These are phyloP conservation scores for Pammene aurita DNA, from an alignment of 2,888 invertebrate genomes.

Conservation along the genomic window DNA sequence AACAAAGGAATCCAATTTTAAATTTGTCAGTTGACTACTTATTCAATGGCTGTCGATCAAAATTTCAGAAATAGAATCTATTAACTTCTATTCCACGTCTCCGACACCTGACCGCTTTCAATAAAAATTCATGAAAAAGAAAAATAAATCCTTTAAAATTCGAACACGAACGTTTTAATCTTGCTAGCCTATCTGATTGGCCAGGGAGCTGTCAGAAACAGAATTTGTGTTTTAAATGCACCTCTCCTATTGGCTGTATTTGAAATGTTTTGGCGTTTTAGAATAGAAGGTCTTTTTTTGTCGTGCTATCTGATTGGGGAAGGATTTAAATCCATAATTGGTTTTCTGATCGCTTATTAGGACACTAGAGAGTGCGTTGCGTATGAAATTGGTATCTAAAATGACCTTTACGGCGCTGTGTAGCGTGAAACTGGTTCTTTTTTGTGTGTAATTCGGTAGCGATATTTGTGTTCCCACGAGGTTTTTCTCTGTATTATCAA, in stretches of 20 bases:
- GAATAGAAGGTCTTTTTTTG: slow-evolving; percentile 55
- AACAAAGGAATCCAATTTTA: slow-evolving; percentile 10
- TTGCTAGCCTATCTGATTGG: slow-evolving; percentile 76
- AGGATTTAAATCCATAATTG: slow-evolving; percentile 61
- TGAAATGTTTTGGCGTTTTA: slow-evolving; percentile 58
- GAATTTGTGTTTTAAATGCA: slow-evolving; percentile 74
- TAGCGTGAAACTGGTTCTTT: slow-evolving; percentile 44
- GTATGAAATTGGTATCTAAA: slow-evolving; percentile 41
- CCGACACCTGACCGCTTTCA: slow-evolving; percentile 33
- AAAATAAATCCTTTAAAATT: slow-evolving; percentile 65
- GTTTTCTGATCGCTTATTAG: slow-evolving; percentile 53
- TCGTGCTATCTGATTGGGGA: slow-evolving; percentile 55
- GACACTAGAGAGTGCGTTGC: slow-evolving; percentile 38
- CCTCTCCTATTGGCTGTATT: slow-evolving; percentile 67
- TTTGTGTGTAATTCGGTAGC: slow-evolving; percentile 41
- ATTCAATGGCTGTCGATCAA: slow-evolving; percentile 13
- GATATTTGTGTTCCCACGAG: slow-evolving; percentile 39
- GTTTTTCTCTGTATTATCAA: slow-evolving; percentile 38
- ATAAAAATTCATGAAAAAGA: slow-evolving; percentile 40
- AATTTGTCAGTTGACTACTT: slow-evolving; percentile 8
- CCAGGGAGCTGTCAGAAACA: slow-evolving; percentile 75
- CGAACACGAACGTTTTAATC: slow-evolving; percentile 74
- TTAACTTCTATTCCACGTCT: slow-evolving; percentile 21
- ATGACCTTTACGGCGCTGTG: slow-evolving; percentile 35
- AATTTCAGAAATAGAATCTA: slow-evolving; percentile 22